Base-by-base conservation (phyloP, 2,888 invertebrate genomes). In the Orchestes rusci region DNA sequence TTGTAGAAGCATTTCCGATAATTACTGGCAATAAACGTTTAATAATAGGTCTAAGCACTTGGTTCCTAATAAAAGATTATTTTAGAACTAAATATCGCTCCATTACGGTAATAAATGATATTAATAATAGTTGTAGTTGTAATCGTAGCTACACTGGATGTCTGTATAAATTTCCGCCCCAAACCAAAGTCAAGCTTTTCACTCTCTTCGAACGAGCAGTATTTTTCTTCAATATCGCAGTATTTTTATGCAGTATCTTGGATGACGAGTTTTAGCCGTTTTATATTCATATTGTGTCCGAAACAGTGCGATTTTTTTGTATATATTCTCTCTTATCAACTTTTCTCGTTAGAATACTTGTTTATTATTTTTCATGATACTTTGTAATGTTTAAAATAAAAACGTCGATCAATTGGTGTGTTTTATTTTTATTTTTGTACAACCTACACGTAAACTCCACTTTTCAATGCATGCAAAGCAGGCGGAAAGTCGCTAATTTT, bases 41-140 rank as follows among this genome's bases (percentile, higher is more conserved):
- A 57, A 59, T 61, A 63, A 63, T 63, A 64, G 65, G 33, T 45
- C 17, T 43, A 67, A 67, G 65, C 66, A 67, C 66, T 65, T 65
- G 66, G 67, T 67, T 68, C 67, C 68, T 67, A 67, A 67, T 65
- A 65, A 66, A 65, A 65, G 28, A 43, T 33, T 35, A 16, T 63
- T 62, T 63, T 62, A 63, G 58, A 59, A 57, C 55, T 20, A 23
- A 37, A 10, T 33, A 42, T 28, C 28, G 34, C 38, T 58, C 54
- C 55, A 54, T 53, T 56, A 55, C n/a, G n/a, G 17, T 35, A 31
- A 40, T 59, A 56, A 8, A 30, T 13, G 7, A 30, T 13, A 13
- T 35, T 33, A 15, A 33, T 30, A 30, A 30, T 30, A 30, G 12
- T 30, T 8, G 12, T 30, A 12, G 12, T 30, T 13, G 10, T 32